These are phyloP conservation scores for Passer montanus DNA, from an alignment of 2,113 vertebrate genomes.

Conservation along the genomic window DNA sequence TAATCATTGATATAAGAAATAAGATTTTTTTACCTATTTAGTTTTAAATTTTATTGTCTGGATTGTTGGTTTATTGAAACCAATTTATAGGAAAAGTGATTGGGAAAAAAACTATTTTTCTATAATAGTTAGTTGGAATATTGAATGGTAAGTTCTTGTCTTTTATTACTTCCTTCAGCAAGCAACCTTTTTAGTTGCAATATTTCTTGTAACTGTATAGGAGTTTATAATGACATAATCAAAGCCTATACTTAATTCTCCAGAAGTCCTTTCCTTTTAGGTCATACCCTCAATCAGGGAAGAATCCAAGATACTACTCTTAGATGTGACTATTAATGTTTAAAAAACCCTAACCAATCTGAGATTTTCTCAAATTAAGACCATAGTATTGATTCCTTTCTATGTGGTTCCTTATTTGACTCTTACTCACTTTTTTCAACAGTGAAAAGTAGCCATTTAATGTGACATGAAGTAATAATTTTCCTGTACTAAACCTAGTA, in stretches of 20 bases:
- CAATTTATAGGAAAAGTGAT: not conserved
- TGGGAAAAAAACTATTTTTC: not conserved
- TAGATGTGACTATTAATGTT: not conserved
- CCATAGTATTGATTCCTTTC: fast-evolving
- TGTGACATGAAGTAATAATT: not conserved
- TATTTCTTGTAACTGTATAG: not conserved
- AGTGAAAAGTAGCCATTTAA: not conserved
- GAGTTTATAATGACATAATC: not conserved
- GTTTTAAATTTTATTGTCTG: not conserved
- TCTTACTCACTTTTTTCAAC: not conserved
- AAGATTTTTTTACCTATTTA: not conserved
- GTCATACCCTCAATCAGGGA: not conserved
- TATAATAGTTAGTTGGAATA: not conserved
- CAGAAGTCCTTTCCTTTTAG: not conserved
- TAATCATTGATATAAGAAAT: not conserved
- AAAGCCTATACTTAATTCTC: not conserved
- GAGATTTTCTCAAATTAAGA: not conserved
- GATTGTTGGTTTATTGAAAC: not conserved
- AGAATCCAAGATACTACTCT: not conserved
- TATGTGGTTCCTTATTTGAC: not conserved
- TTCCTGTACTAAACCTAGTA: not conserved
- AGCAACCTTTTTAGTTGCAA: not conserved
- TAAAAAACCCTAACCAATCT: fast-evolving
- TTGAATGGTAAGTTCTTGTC: not conserved
- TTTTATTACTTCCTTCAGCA: not conserved